These are phyloP conservation scores for Hypocryptadius cinnamomeus DNA, from an alignment of 2,113 vertebrate species.

Conservation along the genomic window DNA sequence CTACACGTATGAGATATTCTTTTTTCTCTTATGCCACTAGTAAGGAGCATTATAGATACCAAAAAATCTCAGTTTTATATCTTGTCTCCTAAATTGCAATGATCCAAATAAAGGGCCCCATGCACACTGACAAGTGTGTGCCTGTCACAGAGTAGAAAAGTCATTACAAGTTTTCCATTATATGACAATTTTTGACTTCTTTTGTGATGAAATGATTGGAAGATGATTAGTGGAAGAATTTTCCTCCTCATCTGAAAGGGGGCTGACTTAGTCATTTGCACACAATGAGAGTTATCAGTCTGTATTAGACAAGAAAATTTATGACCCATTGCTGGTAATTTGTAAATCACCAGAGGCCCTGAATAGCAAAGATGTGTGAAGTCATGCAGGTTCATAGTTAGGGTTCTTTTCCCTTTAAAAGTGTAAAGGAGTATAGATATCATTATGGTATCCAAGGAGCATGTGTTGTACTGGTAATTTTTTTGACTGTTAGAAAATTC, in stretches of 20 bases:
- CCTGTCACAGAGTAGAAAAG: neutral
- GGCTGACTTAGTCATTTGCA: neutral
- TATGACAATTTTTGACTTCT: neutral
- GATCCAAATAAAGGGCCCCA: neutral
- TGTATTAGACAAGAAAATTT: neutral
- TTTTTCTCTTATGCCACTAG: neutral
- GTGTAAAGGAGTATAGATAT: neutral
- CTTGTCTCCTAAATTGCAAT: neutral
- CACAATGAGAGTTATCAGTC: neutral
- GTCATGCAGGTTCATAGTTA: neutral
- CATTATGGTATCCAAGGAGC: neutral
- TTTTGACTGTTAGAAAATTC: neutral
- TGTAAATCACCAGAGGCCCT: neutral
- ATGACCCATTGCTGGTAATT: neutral
- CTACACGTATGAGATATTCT: neutral
- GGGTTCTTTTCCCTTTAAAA: neutral
- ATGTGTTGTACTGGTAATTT: neutral
- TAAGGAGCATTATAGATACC: neutral
- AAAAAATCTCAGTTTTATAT: neutral
- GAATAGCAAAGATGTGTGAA: constrained; percentile 8
- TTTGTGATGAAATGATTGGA: neutral
- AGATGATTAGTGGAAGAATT: neutral
- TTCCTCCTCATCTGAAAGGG: neutral
- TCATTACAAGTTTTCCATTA: neutral
- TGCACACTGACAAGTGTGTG: neutral